phyloP scores from a whole-genome alignment of 2,113 vertebrate genomes.

The Nycticryphes semicollaris region DNA sequence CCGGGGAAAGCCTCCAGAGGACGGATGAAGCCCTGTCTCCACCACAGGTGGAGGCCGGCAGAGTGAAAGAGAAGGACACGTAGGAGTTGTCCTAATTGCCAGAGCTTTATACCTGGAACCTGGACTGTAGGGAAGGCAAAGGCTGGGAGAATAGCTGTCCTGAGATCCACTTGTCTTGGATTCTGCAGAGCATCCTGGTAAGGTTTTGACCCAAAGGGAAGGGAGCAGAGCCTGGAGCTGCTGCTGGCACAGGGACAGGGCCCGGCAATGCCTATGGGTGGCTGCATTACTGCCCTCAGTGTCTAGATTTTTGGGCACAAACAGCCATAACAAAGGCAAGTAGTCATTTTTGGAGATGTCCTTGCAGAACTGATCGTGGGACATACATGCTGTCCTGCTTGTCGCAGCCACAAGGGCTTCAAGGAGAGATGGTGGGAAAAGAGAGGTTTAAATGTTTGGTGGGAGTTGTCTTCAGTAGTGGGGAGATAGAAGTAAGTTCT shows the following conservation, averaged over 20 bases:
- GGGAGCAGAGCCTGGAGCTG: neutral
- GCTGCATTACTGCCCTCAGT: neutral
- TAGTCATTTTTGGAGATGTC: neutral
- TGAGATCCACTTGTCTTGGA: neutral
- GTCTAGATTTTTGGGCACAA: neutral
- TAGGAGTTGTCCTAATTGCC: neutral
- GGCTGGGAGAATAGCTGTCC: neutral
- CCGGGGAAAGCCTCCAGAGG: neutral
- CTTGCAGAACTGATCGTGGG: neutral
- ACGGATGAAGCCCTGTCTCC: neutral
- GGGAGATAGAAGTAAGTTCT: neutral
- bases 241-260: neutral
- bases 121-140: neutral
- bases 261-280: neutral
- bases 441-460: neutral
- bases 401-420: neutral
- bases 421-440: neutral
- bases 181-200: neutral
- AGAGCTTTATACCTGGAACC: neutral
- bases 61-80: neutral
- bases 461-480: neutral
- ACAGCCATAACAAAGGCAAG: neutral
- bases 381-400: neutral
- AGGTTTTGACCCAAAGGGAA: neutral
- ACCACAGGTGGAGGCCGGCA: neutral